Conservation (phyloP, 1,140 invertebrate species). For the Archivesica marissinica region DNA sequence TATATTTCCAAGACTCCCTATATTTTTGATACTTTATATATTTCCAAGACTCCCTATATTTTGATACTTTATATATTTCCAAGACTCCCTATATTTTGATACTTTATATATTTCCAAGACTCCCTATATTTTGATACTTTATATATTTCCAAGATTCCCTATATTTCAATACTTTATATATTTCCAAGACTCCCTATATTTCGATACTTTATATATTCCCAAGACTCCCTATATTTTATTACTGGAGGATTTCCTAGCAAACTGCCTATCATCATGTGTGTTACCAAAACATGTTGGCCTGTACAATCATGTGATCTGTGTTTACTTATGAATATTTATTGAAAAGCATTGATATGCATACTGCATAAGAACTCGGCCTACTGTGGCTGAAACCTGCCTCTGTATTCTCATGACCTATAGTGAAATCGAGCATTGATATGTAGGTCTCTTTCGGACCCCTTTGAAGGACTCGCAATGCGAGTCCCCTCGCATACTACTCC, state of each 20-base stretch:
- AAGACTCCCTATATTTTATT: no score
- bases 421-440: not conserved
- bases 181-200: no score
- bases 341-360: constrained; percentile 19
- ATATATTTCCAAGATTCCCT: no score
- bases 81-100: no score
- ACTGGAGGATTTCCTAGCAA: not conserved
- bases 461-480: not conserved
- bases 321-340: constrained; percentile 53
- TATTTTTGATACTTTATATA: no score
- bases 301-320: constrained; percentile 22
- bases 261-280: not conserved
- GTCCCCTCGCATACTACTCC: not conserved
- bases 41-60: no score
- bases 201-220: no score
- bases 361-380: constrained; percentile 29
- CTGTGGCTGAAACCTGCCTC: not conserved
- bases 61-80: no score
- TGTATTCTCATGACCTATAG: not conserved
- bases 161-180: no score
- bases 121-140: no score
- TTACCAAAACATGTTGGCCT: not conserved
- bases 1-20: no score
- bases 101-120: no score
- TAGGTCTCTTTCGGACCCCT: not conserved